Conservation (phyloP, 2,113 vertebrate species). For the Ciconia maguari region DNA sequence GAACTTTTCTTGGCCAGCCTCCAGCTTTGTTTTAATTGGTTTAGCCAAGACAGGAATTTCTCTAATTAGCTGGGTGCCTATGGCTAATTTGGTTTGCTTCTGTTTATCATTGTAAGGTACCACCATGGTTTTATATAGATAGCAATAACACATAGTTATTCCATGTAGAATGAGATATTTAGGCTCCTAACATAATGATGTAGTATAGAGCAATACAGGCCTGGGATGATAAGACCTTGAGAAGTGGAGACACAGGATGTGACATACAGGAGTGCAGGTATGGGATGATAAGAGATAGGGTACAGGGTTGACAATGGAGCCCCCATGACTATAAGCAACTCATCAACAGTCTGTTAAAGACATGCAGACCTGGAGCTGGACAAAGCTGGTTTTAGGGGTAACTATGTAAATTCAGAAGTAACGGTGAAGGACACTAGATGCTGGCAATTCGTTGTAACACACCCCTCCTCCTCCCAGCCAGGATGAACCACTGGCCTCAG, state of each 20-base stretch:
- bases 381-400: background rate
- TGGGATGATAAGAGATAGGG: background rate
- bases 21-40: too few species aligned
- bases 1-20: too few species aligned
- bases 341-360: background rate
- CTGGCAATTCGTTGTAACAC: background rate
- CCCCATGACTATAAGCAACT: background rate
- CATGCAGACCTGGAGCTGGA: background rate
- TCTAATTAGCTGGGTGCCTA: too few species aligned
- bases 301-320: background rate
- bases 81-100: too few species aligned
- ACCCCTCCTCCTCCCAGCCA: accelerated
- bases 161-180: too few species aligned
- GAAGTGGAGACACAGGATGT: background rate
- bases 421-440: background rate
- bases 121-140: too few species aligned
- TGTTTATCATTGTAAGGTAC: too few species aligned
- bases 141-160: too few species aligned
- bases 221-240: background rate
- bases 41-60: too few species aligned
- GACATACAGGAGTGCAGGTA: background rate
- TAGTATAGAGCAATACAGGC: background rate
- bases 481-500: background rate
- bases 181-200: background rate
- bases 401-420: background rate